Conservation (phyloP, 2,797 vertebrate genomes). For the Parauchenoglanis ngamensis region DNA sequence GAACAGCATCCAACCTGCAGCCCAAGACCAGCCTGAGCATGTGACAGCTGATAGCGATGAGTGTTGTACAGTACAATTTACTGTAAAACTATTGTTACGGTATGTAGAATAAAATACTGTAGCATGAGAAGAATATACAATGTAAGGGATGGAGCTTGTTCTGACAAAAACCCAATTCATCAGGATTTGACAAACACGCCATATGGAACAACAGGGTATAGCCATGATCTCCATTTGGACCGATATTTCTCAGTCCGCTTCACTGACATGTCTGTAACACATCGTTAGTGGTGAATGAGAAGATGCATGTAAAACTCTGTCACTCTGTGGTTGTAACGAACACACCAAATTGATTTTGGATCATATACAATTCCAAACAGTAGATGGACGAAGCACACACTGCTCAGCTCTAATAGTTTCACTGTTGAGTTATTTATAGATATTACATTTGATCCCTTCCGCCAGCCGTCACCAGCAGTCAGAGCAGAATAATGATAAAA, state of each 20-base stretch:
- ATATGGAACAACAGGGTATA: background rate
- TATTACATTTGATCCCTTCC: background rate
- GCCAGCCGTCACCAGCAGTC: background rate
- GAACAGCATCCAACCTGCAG: background rate
- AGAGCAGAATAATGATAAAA: background rate
- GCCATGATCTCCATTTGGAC: background rate
- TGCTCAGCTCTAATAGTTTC: background rate
- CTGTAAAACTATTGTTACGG: background rate
- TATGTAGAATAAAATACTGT: background rate
- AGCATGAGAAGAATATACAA: background rate
- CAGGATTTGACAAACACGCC: conserved; percentile 5
- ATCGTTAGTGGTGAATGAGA: background rate
- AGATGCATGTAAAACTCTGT: background rate
- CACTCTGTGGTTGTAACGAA: background rate
- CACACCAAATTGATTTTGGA: background rate
- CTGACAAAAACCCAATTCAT: background rate
- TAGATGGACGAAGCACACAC: background rate
- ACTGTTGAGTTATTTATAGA: background rate
- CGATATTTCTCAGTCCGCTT: background rate
- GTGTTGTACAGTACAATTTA: background rate
- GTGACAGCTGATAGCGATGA: background rate
- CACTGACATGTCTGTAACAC: background rate
- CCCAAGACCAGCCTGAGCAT: background rate
- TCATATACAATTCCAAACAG: background rate
- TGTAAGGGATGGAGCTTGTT: background rate